phyloP scores from a whole-genome alignment of 2,888 invertebrate species.

The Acrobeloides nanus region DNA sequence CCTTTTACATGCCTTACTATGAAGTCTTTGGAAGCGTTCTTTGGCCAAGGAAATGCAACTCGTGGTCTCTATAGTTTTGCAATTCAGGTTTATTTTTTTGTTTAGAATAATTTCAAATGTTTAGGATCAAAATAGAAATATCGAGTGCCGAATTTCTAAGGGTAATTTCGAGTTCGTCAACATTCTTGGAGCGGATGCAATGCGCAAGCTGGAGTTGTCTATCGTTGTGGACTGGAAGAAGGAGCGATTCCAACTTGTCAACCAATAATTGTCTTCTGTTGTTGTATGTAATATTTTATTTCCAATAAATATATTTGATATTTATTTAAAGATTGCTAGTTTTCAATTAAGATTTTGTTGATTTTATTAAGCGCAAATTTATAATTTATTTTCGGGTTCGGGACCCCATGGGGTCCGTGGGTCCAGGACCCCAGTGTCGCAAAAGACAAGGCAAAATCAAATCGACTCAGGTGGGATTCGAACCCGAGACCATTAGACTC shows the following conservation, averaged over 20 bases:
- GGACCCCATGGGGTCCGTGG: no score
- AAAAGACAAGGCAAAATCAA: no score
- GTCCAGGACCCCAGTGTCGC: no score
- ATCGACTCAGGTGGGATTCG: no score
- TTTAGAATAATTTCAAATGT: slow-evolving; percentile 12
- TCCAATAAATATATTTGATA: no score
- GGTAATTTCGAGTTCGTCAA: slow-evolving; percentile 22
- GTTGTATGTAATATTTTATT: neutral
- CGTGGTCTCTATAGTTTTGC: slow-evolving; percentile 10
- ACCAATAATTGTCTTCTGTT: slow-evolving; percentile 10
- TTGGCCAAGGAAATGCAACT: slow-evolving; percentile 15
- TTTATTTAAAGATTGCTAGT: no score
- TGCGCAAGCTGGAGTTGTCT: slow-evolving; percentile 19
- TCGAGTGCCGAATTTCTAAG: slow-evolving; percentile 24
- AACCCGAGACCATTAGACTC: no score
- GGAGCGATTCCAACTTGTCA: slow-evolving; percentile 20
- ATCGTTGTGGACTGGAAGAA: slow-evolving; percentile 22
- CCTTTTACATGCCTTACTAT: no score
- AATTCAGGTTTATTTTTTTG: slow-evolving; percentile 22
- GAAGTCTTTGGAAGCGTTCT: slow-evolving; percentile 18
- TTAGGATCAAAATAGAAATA: slow-evolving; percentile 22
- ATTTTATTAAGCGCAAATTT: no score
- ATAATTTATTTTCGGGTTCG: no score
- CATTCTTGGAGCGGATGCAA: slow-evolving; percentile 21
- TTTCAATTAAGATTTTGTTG: no score